Percentiles rank a stretch among this genome's conserved stretches.
Conservation (phyloP, 2,797 vertebrate genomes). For the Leptoclinus maculatus region DNA sequence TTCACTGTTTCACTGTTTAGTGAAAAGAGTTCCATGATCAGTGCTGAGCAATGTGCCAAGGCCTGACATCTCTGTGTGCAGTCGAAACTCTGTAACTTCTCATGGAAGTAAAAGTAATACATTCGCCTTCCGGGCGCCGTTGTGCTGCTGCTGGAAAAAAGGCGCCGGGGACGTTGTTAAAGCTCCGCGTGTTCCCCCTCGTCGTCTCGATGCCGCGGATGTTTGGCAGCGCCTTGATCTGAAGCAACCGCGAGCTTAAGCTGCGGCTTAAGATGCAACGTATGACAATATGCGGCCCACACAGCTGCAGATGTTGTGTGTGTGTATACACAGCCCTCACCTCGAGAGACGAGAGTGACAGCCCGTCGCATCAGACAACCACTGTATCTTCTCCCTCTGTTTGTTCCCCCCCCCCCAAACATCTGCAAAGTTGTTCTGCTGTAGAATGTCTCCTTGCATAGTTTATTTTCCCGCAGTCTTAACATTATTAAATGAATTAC, state of each 20-base stretch:
- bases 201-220: constrained; percentile 24
- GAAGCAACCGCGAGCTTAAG: constrained; percentile 44
- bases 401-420: background rate
- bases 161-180: constrained; percentile 46
- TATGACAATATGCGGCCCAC: constrained; percentile 33
- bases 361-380: constrained; percentile 13
- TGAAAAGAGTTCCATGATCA: constrained; percentile 8
- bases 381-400: background rate
- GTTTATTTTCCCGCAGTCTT: background rate
- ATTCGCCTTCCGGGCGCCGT: constrained; percentile 38
- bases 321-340: constrained; percentile 14
- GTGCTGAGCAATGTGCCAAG: constrained; percentile 12
- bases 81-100: constrained; percentile 38
- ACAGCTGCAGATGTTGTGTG: constrained; percentile 29
- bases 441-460: background rate
- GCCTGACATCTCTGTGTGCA: constrained; percentile 40
- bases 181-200: constrained; percentile 32
- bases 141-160: constrained; percentile 12
- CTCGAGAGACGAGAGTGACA: constrained; percentile 31
- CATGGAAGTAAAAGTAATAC: constrained; percentile 27
- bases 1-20: too few relatives aligned
- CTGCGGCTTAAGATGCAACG: constrained; percentile 54
- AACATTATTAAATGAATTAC: background rate
- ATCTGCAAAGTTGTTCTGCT: constrained; percentile 4
- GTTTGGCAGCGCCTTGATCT: constrained; percentile 59